Evolutionary conservation across 1,140 invertebrate species (phyloP).

Genomic region (Ostrea edulis): DNA sequence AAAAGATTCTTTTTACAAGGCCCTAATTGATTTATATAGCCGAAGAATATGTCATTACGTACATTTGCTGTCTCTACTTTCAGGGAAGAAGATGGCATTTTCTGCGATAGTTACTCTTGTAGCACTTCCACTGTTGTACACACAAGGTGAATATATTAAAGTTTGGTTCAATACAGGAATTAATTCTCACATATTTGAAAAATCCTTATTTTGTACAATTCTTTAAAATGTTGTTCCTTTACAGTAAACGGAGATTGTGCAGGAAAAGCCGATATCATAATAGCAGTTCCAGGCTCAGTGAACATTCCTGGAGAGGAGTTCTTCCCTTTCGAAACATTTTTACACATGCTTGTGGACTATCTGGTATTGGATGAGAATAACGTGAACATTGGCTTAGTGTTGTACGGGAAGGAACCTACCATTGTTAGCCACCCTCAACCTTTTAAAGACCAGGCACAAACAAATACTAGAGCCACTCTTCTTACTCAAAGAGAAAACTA

Average conservation of each 20-base stretch:
- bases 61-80: conserved; percentile 14
- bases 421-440: conserved; percentile 60
- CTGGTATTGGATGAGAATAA: conserved; percentile 56
- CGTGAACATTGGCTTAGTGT: conserved; percentile 60
- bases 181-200: background rate
- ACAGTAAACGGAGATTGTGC: conserved; percentile 55
- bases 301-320: conserved; percentile 63
- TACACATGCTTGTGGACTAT: conserved; percentile 60
- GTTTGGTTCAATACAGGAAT: background rate
- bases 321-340: conserved; percentile 64
- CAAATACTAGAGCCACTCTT: conserved; percentile 61
- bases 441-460: conserved; percentile 56
- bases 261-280: conserved; percentile 60
- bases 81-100: conserved; percentile 18
- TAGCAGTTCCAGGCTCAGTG: conserved; percentile 56
- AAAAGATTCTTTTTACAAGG: background rate
- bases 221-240: conserved; percentile 3
- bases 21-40: conserved; percentile 9
- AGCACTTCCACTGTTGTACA: background rate
- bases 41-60: background rate
- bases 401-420: conserved; percentile 61
- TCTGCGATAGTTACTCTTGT: background rate
- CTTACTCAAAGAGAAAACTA: conserved; percentile 58
- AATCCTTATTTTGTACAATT: background rate
- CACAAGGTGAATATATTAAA: conserved; percentile 10